Conservation (phyloP, 1,140 invertebrate species). For the Centruroides sculpturatus region DNA sequence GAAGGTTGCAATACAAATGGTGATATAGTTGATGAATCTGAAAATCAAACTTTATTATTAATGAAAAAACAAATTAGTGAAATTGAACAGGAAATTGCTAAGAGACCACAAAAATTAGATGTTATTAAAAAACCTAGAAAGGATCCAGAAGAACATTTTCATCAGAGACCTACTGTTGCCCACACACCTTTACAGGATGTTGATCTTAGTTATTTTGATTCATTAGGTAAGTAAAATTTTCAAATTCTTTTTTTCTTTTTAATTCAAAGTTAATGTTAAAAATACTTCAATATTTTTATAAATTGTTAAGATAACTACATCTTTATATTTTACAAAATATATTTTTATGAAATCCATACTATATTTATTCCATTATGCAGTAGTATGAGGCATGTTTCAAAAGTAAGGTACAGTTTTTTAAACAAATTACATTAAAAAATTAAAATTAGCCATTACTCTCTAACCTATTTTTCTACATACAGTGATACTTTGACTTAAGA, state of each 20-base stretch:
- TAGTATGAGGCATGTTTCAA: no score
- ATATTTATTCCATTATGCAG: no score
- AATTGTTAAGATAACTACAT: no score
- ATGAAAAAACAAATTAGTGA: conserved; percentile 59
- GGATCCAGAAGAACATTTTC: conserved; percentile 2
- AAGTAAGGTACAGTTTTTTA: no score
- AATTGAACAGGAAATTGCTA: conserved; percentile 53
- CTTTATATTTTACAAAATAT: no score
- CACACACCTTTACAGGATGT: conserved; percentile 10
- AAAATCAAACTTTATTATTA: conserved; percentile 38
- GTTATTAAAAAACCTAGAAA: conserved; percentile 1
- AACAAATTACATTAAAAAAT: no score
- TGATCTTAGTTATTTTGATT: conserved; percentile 14
- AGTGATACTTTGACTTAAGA: no score
- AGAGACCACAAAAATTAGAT: conserved; percentile 30
- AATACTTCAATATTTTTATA: background rate
- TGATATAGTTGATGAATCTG: background rate
- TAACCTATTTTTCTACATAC: no score
- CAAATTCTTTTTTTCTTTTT: background rate
- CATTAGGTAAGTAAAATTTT: conserved; percentile 10
- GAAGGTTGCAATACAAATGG: conserved; percentile 19
- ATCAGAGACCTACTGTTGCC: background rate
- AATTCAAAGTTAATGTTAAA: background rate
- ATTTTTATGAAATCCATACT: no score
- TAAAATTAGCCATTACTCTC: no score